Percentiles rank a stretch among this genome's conserved stretches.
Conservation (phyloP, 2,888 invertebrate genomes). For the Strigamia crassipes region DNA sequence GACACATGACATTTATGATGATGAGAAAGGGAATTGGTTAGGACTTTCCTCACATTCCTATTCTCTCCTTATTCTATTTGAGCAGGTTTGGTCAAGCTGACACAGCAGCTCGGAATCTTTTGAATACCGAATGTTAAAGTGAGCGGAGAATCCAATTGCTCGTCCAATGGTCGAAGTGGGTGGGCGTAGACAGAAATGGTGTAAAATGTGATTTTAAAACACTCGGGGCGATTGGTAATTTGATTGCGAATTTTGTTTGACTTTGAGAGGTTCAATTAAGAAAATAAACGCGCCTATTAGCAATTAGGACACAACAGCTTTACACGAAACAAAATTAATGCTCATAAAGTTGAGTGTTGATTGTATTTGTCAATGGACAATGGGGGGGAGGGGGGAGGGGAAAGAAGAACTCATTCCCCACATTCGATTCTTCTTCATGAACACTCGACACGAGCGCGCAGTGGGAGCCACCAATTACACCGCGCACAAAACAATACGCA, state of each 20-base stretch:
- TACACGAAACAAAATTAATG: background rate
- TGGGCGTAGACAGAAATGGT: background rate
- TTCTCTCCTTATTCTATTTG: background rate
- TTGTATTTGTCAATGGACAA: background rate
- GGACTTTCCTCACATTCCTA: background rate
- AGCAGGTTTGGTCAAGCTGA: background rate
- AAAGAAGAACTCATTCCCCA: background rate
- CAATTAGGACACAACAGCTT: background rate
- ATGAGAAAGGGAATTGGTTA: slow-evolving; percentile 32
- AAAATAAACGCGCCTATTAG: background rate
- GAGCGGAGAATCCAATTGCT: background rate
- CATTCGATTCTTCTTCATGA: background rate
- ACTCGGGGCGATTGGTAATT: background rate
- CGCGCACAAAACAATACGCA: background rate
- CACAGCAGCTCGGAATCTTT: background rate
- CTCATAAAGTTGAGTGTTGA: background rate
- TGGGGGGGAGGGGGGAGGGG: too few species aligned
- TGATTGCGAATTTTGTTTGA: background rate
- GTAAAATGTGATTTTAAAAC: background rate
- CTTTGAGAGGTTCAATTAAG: background rate
- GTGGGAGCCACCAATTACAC: background rate
- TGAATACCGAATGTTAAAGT: slow-evolving; percentile 20
- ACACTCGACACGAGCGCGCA: background rate
- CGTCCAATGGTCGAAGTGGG: background rate
- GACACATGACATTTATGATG: slow-evolving; percentile 22